Base-by-base conservation (phyloP, 92 coral and sea anemone species). In the Epizoanthus rinbou region DNA sequence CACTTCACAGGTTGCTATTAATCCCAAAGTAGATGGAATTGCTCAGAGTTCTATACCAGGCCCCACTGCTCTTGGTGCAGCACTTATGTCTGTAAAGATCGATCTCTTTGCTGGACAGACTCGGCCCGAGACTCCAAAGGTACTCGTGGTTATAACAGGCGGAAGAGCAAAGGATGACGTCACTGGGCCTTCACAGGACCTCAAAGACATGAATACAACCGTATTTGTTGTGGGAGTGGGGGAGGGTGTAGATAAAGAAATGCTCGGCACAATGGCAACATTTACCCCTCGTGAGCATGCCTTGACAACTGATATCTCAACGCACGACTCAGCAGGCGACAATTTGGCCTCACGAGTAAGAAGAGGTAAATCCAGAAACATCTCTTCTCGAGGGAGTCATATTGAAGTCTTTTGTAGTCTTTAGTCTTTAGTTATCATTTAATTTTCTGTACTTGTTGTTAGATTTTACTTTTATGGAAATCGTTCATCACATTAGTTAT, bases 221-320 rank as follows among this genome's bases (percentile, higher is more conserved):
- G 81, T 93, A 59, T 86, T 95, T 86, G 87, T 86, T 16, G 90
- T 95, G 70, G 98, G 98, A 3, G 90, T 91, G 10, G 92, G 95
- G 7, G 60, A 74, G 6, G 85, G 80, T n/a, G 73, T 88, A 5
- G 92, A 85, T 70, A 82, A 79, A 68, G 78, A 71, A 21, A 86
- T 90, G 62, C 86, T 95, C 57, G 60, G 74, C 21, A 68, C 59
- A 7, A 83, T 93, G 22, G 97, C 94, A 45, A 72, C 97, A 22
- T 69, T 79, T 4, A 83, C 88, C 16, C 28, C 88, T 24, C 62
- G 14, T 0, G 88, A 88, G 64, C 94, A 93, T 75, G 91, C 85
- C 79, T 45, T 88, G 0, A 28, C 69, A 37, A 90, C 87, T 1
- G 64, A 59, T 62, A 74, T 85, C 69, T 90, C 97, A 9, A 33